These are phyloP conservation scores for Pachymerium ferrugineum DNA, from an alignment of 2,888 invertebrate species.

Conservation along the genomic window DNA sequence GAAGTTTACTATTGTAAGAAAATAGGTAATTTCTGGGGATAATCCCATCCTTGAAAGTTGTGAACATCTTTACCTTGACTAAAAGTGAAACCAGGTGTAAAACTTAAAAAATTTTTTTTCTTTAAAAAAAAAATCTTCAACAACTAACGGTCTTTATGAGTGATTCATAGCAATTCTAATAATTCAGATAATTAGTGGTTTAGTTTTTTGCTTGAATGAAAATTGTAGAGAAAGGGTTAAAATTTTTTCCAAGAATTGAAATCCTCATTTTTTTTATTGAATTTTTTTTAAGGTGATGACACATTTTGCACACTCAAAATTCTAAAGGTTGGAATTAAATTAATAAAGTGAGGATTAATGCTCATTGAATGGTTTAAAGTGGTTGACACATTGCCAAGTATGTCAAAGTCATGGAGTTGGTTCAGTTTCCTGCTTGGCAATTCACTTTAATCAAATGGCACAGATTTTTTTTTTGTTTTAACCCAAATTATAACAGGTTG, in stretches of 20 bases:
- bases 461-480: not conserved
- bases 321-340: too few relatives aligned
- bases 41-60: slow-evolving; percentile 25
- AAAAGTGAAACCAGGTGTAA: slow-evolving; percentile 3
- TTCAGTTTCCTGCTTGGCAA: slow-evolving; percentile 16
- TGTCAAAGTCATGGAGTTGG: slow-evolving; percentile 9
- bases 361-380: not conserved
- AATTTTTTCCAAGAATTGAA: not conserved
- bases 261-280: not conserved
- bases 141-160: not conserved
- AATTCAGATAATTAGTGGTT: slow-evolving; percentile 6
- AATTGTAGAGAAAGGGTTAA: not conserved
- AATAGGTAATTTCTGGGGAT: not conserved
- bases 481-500: too few relatives aligned
- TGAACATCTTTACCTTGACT: not conserved
- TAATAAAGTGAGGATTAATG: not conserved
- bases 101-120: not conserved
- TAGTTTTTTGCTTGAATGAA: not conserved
- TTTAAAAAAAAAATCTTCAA: too few relatives aligned
- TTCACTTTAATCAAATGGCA: not conserved
- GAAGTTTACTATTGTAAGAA: not conserved
- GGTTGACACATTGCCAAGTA: not conserved
- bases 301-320: too few relatives aligned
- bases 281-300: not conserved
- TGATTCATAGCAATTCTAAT: not conserved